These are phyloP conservation scores for Altica lythri DNA, from an alignment of 2,888 invertebrate species.

Conservation along the genomic window DNA sequence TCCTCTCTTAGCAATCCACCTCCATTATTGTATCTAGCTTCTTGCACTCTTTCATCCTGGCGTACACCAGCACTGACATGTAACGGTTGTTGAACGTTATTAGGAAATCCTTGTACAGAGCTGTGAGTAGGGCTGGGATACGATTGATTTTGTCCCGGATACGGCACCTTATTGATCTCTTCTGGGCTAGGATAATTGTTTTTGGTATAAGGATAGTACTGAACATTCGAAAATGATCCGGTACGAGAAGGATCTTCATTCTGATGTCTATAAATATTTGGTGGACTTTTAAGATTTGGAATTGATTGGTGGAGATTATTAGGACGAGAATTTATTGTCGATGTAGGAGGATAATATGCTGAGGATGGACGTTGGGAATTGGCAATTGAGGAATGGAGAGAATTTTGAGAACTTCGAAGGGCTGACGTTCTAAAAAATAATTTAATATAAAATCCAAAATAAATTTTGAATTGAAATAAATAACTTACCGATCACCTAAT, in stretches of 20 bases:
- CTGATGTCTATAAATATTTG: slow-evolving; percentile 44
- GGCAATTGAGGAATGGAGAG: slow-evolving; percentile 62
- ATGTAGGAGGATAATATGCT: slow-evolving; percentile 58
- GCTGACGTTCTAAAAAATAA: slow-evolving; percentile 57
- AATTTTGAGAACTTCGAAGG: slow-evolving; percentile 66
- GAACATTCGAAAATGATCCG: slow-evolving; percentile 49
- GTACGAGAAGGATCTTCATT: slow-evolving; percentile 47
- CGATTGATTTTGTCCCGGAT: slow-evolving; percentile 40
- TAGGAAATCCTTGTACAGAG: slow-evolving; percentile 38
- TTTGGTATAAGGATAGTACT: slow-evolving; percentile 36
- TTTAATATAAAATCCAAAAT: slow-evolving; percentile 3
- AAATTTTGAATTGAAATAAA: neutral
- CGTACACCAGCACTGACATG: slow-evolving; percentile 45
- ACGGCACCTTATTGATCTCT: slow-evolving; percentile 35
- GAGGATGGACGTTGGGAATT: slow-evolving; percentile 63
- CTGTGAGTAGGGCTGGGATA: slow-evolving; percentile 49
- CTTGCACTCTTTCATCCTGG: slow-evolving; percentile 35
- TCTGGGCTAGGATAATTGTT: slow-evolving; percentile 38
- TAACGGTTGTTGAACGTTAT: slow-evolving; percentile 45
- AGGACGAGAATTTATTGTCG: slow-evolving; percentile 40
- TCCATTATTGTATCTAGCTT: slow-evolving; percentile 45
- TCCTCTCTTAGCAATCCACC: slow-evolving; percentile 52
- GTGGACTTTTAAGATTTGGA: slow-evolving; percentile 57
- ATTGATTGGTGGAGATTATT: slow-evolving; percentile 56
- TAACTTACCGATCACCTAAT: slow-evolving; percentile 65